These are phyloP conservation scores for Aratinga solstitialis DNA, from an alignment of 2,797 vertebrate genomes.

Conservation along the genomic window DNA sequence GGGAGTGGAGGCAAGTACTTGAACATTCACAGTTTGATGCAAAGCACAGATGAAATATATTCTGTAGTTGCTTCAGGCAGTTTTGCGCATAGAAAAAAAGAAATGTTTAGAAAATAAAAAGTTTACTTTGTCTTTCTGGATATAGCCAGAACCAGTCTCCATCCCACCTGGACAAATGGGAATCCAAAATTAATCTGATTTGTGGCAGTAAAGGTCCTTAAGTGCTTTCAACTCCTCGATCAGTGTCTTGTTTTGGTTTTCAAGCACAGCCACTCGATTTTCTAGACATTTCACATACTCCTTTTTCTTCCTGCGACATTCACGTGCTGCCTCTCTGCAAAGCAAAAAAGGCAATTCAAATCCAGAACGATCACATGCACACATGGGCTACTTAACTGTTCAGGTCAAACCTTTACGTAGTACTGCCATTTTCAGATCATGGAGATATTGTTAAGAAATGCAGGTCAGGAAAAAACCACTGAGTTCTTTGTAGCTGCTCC, in stretches of 20 bases:
- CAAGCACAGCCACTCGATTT: slow-evolving; percentile 98
- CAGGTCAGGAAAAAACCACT: not conserved
- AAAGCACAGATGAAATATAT: slow-evolving; percentile 83
- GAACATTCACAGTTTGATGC: slow-evolving; percentile 86
- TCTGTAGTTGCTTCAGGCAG: slow-evolving; percentile 84
- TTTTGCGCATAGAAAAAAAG: slow-evolving; percentile 85
- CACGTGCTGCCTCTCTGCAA: slow-evolving; percentile 94
- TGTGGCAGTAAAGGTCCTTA: slow-evolving; percentile 99
- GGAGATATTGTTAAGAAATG: not conserved
- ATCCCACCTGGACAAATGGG: slow-evolving; percentile 76
- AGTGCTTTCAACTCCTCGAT: slow-evolving; percentile 99
- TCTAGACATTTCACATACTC: slow-evolving; percentile 99
- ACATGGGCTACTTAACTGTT: not conserved
- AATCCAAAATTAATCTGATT: slow-evolving; percentile 92
- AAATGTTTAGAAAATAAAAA: slow-evolving; percentile 86
- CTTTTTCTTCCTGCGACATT: slow-evolving; percentile 99
- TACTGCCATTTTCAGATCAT: not conserved
- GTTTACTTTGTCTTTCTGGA: slow-evolving; percentile 80
- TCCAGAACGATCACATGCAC: not conserved
- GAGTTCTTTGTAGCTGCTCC: not conserved
- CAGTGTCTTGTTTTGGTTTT: slow-evolving; percentile 99
- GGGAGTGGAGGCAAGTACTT: slow-evolving; percentile 80
- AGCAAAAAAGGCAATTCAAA: slow-evolving; percentile 58
- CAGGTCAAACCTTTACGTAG: not conserved
- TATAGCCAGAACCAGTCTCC: slow-evolving; percentile 84